A percentile compares a stretch with the other conserved stretches of the same genome.
These are phyloP conservation scores for Serrognathus titanus DNA, from an alignment of 2,888 invertebrate genomes.

Conservation along the genomic window DNA sequence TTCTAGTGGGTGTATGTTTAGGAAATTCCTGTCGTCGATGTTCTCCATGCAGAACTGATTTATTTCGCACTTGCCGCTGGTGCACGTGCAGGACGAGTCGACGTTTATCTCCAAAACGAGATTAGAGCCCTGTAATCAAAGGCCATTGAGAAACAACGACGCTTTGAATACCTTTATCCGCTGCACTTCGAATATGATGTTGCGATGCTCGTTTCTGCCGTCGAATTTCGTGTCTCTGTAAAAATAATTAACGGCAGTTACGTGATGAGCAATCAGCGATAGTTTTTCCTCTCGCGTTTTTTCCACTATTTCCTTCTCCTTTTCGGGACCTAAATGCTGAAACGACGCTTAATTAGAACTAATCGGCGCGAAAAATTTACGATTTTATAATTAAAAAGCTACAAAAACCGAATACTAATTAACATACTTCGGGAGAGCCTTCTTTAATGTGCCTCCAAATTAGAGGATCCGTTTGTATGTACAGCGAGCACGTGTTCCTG, in stretches of 20 bases:
- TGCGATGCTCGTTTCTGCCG: conserved; percentile 83
- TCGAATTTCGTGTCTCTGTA: conserved; percentile 94
- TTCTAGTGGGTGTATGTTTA: conserved; percentile 94
- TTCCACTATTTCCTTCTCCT: conserved; percentile 68
- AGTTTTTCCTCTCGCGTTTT: conserved; percentile 97
- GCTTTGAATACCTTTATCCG: conserved; percentile 61
- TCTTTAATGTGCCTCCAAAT: conserved; percentile 93
- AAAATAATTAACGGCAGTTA: conserved; percentile 97
- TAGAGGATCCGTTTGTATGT: conserved; percentile 96
- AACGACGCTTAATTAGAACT: conserved; percentile 19
- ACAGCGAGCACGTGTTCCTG: conserved; percentile 89
- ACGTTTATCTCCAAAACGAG: conserved; percentile 78
- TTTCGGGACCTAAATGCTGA: conserved; percentile 69
- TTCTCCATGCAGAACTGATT: conserved; percentile 94
- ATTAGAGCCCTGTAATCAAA: conserved; percentile 1
- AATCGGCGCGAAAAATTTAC: background rate
- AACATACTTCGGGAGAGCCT: conserved; percentile 73
- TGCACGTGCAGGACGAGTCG: conserved; percentile 70
- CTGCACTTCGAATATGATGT: conserved; percentile 96
- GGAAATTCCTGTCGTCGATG: conserved; percentile 98
- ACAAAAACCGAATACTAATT: background rate
- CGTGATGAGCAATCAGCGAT: conserved; percentile 96
- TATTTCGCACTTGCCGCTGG: conserved; percentile 59
- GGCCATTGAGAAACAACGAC: background rate
- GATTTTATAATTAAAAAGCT: background rate